Evolutionary conservation across 2,113 vertebrate genomes (phyloP).

Genomic region (Anser cygnoides): DNA sequence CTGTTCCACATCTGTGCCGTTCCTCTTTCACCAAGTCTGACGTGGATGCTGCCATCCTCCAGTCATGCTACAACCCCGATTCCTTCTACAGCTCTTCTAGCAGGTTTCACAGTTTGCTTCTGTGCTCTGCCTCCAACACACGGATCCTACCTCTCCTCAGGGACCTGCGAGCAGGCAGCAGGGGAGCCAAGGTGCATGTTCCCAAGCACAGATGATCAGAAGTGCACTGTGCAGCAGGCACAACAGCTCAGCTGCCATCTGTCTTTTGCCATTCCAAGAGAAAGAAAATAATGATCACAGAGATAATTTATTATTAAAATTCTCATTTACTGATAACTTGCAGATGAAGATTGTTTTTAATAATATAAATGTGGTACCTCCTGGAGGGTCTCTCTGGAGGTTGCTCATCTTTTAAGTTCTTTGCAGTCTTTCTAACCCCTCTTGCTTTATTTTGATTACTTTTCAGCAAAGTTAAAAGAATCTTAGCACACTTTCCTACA

Average conservation of each 20-base stretch:
- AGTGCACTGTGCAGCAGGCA: not conserved
- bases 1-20: not conserved
- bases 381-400: not conserved
- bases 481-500: not conserved
- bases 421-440: not conserved
- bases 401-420: not conserved
- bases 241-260: not conserved
- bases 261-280: not conserved
- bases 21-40: not conserved
- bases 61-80: not conserved
- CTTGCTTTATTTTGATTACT: not conserved
- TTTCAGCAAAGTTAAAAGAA: not conserved
- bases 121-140: not conserved
- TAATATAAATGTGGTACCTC: not conserved
- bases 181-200: not conserved
- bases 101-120: not conserved
- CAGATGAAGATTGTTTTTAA: not conserved
- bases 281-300: not conserved
- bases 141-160: not conserved
- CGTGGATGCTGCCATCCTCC: not conserved
- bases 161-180: not conserved
- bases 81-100: not conserved
- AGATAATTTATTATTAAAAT: conserved; percentile 40
- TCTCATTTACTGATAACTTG: not conserved
- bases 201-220: not conserved